phyloP scores from a whole-genome alignment of 1,140 invertebrate genomes.

The Drosophila mauritiana region DNA sequence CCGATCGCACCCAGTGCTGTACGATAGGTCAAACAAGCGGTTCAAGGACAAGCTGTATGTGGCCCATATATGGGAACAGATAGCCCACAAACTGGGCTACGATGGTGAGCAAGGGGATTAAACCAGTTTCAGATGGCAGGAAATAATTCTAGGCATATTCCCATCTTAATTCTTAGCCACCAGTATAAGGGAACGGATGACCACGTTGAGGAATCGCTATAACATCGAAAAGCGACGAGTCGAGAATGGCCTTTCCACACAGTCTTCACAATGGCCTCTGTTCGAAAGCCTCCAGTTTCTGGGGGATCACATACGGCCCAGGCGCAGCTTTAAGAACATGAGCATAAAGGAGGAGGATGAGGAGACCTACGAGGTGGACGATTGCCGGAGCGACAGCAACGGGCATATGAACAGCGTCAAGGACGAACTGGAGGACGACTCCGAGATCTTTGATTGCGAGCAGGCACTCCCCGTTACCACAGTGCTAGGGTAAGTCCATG shows the following conservation, averaged over 20 bases:
- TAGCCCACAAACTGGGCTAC: slow-evolving; percentile 79
- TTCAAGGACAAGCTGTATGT: slow-evolving; percentile 77
- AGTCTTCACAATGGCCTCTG: slow-evolving; percentile 79
- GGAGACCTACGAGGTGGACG: slow-evolving; percentile 57
- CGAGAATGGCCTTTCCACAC: slow-evolving; percentile 48
- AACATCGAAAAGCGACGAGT: slow-evolving; percentile 83
- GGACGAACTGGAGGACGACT: slow-evolving; percentile 57
- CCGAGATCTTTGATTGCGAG: slow-evolving; percentile 57
- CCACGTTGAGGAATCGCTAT: slow-evolving; percentile 81
- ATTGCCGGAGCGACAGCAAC: slow-evolving; percentile 57
- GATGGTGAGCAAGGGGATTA: slow-evolving; percentile 62
- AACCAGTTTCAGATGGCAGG: neutral
- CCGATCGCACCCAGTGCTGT: slow-evolving; percentile 71
- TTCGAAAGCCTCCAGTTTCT: slow-evolving; percentile 78
- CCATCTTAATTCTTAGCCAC: slow-evolving; percentile 46
- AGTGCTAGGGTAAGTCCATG: slow-evolving; percentile 56
- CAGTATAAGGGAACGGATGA: slow-evolving; percentile 79
- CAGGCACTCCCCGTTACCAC: slow-evolving; percentile 67
- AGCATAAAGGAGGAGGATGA: slow-evolving; percentile 47
- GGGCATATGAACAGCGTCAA: slow-evolving; percentile 48
- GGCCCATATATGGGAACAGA: slow-evolving; percentile 75
- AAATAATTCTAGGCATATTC: neutral
- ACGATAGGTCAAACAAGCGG: slow-evolving; percentile 71
- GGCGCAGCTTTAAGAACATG: slow-evolving; percentile 75
- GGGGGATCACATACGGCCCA: slow-evolving; percentile 76